phyloP scores from a whole-genome alignment of 2,797 vertebrate genomes.

The Toxotes lorentzi region DNA sequence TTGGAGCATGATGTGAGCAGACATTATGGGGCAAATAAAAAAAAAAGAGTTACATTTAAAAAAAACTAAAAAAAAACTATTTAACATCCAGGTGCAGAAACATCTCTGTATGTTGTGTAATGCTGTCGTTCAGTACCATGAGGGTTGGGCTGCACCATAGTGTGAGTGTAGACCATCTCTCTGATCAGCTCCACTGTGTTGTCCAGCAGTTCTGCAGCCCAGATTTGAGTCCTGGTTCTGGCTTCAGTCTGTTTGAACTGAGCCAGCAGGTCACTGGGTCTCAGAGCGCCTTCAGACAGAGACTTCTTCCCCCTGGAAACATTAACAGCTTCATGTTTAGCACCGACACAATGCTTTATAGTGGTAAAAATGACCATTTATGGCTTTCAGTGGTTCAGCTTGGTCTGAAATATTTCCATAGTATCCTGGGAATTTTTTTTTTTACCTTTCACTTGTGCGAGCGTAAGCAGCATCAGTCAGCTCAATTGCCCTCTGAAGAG shows the following conservation, averaged over 20 bases:
- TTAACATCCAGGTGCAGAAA: neutral
- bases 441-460: conserved; percentile 83
- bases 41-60: too few species aligned
- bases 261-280: conserved; percentile 86
- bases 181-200: conserved; percentile 88
- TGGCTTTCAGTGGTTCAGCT: neutral
- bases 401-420: neutral
- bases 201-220: conserved; percentile 86
- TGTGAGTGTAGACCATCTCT: conserved; percentile 89
- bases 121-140: conserved; percentile 73
- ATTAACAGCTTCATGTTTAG: neutral
- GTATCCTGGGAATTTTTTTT: neutral
- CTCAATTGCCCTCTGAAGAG: conserved; percentile 79
- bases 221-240: conserved; percentile 79
- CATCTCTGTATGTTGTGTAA: neutral
- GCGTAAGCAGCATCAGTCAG: conserved; percentile 84
- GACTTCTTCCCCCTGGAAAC: conserved; percentile 82
- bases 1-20: neutral
- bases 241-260: conserved; percentile 86
- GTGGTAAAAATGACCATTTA: neutral
- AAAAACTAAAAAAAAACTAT: neutral
- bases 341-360: neutral
- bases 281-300: conserved; percentile 80
- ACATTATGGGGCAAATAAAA: neutral
- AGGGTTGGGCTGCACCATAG: conserved; percentile 76